phyloP scores from a whole-genome alignment of 1,140 invertebrate genomes.

The Ips typographus region DNA sequence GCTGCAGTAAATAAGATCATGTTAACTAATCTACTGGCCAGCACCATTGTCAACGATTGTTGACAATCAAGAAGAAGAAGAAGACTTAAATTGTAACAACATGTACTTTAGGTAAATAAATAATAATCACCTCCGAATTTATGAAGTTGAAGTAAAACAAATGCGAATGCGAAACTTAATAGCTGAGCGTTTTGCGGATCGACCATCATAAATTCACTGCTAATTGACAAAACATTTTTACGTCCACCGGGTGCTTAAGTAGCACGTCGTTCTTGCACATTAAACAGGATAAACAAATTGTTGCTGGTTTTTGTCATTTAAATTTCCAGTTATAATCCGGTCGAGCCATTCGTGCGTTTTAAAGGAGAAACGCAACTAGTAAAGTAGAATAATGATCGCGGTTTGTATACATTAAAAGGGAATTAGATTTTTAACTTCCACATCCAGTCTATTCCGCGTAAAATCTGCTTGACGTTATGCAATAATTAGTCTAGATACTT shows the following conservation, averaged over 20 bases:
- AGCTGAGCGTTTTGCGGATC: neutral
- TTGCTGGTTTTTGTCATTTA: conserved; percentile 18
- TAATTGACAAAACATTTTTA: conserved; percentile 17
- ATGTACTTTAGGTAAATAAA: too few relatives aligned
- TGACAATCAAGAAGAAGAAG: too few relatives aligned
- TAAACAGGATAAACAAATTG: conserved; percentile 23
- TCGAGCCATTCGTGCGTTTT: neutral
- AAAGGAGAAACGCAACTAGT: conserved; percentile 4
- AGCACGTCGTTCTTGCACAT: conserved; percentile 14
- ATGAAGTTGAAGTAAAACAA: too few relatives aligned
- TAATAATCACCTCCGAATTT: too few relatives aligned
- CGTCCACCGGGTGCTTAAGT: conserved; percentile 1
- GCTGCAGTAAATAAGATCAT: too few relatives aligned
- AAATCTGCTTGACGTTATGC: too few relatives aligned
- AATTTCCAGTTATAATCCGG: conserved; percentile 19
- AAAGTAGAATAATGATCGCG: conserved; percentile 6
- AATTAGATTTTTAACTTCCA: neutral
- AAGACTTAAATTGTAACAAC: too few relatives aligned
- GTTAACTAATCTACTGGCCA: too few relatives aligned
- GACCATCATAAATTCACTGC: conserved; percentile 1
- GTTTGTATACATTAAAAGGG: conserved; percentile 3
- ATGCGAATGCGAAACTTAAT: too few relatives aligned
- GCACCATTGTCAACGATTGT: too few relatives aligned
- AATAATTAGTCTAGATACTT: too few relatives aligned
- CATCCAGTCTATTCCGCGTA: too few relatives aligned